Percentiles rank a stretch among this genome's conserved stretches.
Conservation (phyloP, 2,113 vertebrate genomes). For the Corvus moneduloides region DNA sequence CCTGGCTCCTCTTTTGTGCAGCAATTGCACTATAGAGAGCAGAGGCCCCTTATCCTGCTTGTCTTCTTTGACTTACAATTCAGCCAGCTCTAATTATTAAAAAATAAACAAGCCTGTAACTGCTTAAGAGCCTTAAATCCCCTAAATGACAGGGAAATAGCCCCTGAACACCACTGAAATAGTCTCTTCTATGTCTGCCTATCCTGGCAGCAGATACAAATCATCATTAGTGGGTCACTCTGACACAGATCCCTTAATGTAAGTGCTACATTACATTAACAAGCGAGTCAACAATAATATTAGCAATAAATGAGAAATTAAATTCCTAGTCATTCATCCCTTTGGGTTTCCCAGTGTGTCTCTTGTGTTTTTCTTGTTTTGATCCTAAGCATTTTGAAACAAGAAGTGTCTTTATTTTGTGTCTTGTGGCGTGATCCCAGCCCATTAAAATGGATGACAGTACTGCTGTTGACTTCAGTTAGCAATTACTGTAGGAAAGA, state of each 20-base stretch:
- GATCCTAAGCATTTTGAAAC: slow-evolving; percentile 45
- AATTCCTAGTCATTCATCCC: slow-evolving; percentile 61
- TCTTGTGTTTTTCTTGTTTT: slow-evolving; percentile 64
- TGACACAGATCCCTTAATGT: slow-evolving; percentile 52
- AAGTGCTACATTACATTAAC: slow-evolving; percentile 62
- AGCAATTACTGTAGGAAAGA: slow-evolving; percentile 37
- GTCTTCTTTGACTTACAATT: slow-evolving; percentile 15
- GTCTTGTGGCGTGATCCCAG: slow-evolving; percentile 45
- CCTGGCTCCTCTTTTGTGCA: background rate
- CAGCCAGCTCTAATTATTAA: slow-evolving; percentile 51
- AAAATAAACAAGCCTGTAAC: slow-evolving; percentile 55
- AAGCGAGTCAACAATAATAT: slow-evolving; percentile 63
- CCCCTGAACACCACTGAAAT: background rate
- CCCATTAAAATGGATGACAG: slow-evolving; percentile 61
- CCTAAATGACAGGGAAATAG: slow-evolving; percentile 46
- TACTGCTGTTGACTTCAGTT: slow-evolving; percentile 43
- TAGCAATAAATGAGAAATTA: slow-evolving; percentile 65
- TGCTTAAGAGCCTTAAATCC: slow-evolving; percentile 53
- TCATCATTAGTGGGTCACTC: slow-evolving; percentile 50
- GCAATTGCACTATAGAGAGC: background rate
- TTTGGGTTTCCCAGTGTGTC: slow-evolving; percentile 46
- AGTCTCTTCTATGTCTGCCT: slow-evolving; percentile 26
- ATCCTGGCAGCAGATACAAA: slow-evolving; percentile 47
- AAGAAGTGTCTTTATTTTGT: slow-evolving; percentile 57
- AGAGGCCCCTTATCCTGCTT: background rate